Evolutionary conservation across 2,797 vertebrate species (phyloP), one percentile per base, ranked within the genome.

Genomic region (Muscicapa striata): DNA sequence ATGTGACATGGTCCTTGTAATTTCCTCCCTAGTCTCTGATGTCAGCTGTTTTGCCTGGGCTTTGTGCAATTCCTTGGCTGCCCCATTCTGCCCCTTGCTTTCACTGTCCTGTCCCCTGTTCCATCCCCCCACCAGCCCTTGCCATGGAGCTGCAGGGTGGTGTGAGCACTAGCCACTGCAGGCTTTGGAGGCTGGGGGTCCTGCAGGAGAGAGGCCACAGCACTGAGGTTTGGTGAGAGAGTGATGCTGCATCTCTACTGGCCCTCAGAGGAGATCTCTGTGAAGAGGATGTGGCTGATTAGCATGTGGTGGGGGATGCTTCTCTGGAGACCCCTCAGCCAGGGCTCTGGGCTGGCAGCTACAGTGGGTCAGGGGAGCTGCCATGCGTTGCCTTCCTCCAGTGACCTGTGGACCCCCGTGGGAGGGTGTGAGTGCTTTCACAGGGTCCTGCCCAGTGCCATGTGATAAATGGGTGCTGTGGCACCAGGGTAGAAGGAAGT

Each of bases 121-220:
- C 54, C 2, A 5, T 34, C 15, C 3, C 5, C 10, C 13, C 1
- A 0, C 32, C 30, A 49, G 54, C 38, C 38, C 66, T 74, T 75
- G 73, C 15, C 0, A 0, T 73, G 0, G 1, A 69, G 22, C 32
- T 77, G 30, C 5, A 11, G 68, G 34, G 15, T 62, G 24, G n/a
- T 70, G 45, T 43, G 57, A 67, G 45, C 22, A 14, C 34, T 1
- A 3, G 16, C 43, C 30, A 7, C 29, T 2, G 1, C 0, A 1
- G 40, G 13, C 43, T 80, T 54, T 3, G 1, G 29, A 55, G 43
- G 11, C 13, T 69, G 13, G 7, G 7, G 22, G 9, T 55, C 24
- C 49, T 4, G 1, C n/a, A 7, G 54, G 45, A 68, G 41, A 32
- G 40, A 40, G 40, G 8, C 15, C 36, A 40, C 40, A 54, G 27